Base-by-base conservation (phyloP, 2,888 invertebrate genomes). In the Nebria salina region DNA sequence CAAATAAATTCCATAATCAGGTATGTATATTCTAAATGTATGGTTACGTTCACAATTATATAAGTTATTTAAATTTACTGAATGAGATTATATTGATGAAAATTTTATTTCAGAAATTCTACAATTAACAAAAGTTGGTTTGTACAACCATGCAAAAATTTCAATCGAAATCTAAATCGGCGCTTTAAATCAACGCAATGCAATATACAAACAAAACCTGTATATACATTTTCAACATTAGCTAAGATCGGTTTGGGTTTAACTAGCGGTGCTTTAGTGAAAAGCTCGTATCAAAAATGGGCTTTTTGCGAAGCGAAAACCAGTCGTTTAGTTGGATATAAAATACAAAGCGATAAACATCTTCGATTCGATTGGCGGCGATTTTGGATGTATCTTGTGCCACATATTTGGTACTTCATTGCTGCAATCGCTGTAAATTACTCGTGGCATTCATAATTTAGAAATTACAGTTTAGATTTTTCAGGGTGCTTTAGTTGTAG, bases 401-500 rank as follows among this genome's bases (percentile, higher is more conserved):
- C 96, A 34, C 95, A 97, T 87, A 89, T 95, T 82, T 94, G 93
- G 92, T 92, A 95, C 83, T 91, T 97, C 77, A 86, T 94, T 6
- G 92, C 94, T 79, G 97, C 97, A 82, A 91, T 97, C 85, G 91
- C 92, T 85, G 97, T 97, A 89, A 93, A 93, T 91, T 83, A 64
- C 41, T 72, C 70, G 65, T 68, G 25, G 15, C 70, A 68, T 68
- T 77, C 41, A 34, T 75, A 15, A 26, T 70, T 25, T 11, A 25
- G 8, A 66, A 66, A 15, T 6, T 5, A 13, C 25, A 34, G 2
- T 34, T 34, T 34, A 34, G 15, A 81, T 72, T 42, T 15, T 92
- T 80, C 89, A 97, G 97, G 96, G 96, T 82, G 97, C 98, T 3
- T 88, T 98, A 81, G 91, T 94, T 77, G 97, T 97, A 41, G 97